Percentiles rank a stretch among this genome's conserved stretches.
Evolutionary conservation across 2,888 invertebrate species (phyloP).

Genomic region (Chrysolina oricalcia): DNA sequence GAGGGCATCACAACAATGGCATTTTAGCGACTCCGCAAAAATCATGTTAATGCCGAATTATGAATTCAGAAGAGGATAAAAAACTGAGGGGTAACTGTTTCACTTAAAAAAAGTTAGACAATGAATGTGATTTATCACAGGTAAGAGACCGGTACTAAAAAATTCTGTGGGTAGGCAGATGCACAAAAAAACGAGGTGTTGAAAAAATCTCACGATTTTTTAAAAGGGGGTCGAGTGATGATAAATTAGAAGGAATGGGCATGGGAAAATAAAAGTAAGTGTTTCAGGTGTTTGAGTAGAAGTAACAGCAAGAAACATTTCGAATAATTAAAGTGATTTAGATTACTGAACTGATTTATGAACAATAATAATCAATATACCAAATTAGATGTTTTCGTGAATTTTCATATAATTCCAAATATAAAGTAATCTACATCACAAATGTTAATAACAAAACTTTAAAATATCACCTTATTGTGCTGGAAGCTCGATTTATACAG

Average conservation of each 20-base stretch:
- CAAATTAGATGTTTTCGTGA: too few species aligned
- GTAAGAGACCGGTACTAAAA: conserved; percentile 48
- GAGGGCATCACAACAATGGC: conserved; percentile 47
- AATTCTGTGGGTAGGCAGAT: conserved; percentile 54
- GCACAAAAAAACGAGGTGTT: conserved; percentile 51
- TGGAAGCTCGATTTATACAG: too few species aligned
- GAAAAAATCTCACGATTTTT: conserved; percentile 57
- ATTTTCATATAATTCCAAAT: too few species aligned
- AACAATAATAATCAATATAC: too few species aligned
- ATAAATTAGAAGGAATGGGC: conserved; percentile 47
- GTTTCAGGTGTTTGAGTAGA: neutral
- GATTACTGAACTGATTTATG: too few species aligned
- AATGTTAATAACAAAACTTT: too few species aligned
- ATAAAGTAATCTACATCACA: too few species aligned
- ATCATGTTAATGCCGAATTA: conserved; percentile 65
- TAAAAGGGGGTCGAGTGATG: conserved; percentile 34
- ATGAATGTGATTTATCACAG: conserved; percentile 55
- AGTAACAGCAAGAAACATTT: neutral
- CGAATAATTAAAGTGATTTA: too few species aligned
- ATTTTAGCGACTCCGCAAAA: conserved; percentile 55
- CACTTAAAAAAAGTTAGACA: conserved; percentile 52
- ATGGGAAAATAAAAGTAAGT: conserved; percentile 44
- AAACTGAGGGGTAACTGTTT: conserved; percentile 45
- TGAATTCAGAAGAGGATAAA: conserved; percentile 49
- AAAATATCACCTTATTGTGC: too few species aligned